These are phyloP conservation scores for Melolontha melolontha DNA, from an alignment of 2,888 invertebrate species.

Conservation along the genomic window DNA sequence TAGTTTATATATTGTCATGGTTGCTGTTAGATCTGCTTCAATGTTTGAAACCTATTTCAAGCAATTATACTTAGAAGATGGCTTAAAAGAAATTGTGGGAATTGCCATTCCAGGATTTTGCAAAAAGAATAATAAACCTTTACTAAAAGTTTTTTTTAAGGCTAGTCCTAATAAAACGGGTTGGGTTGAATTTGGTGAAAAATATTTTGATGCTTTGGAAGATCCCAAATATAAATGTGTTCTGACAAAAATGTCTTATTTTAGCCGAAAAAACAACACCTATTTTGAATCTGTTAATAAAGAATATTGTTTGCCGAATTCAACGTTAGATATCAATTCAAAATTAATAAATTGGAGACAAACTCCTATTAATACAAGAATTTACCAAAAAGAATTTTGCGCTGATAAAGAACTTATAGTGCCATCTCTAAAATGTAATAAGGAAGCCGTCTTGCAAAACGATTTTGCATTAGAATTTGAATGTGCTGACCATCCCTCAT, in stretches of 20 bases:
- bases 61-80: background rate
- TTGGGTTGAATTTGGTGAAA: constrained; percentile 6
- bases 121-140: background rate
- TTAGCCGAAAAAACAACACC: background rate
- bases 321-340: background rate
- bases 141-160: background rate
- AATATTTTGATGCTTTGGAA: constrained; percentile 6
- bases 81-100: background rate
- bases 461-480: constrained; percentile 1
- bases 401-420: constrained; percentile 14
- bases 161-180: background rate
- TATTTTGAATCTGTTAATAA: constrained; percentile 10
- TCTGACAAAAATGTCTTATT: background rate
- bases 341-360: constrained; percentile 16
- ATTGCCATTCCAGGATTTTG: constrained; percentile 14
- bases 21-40: constrained; percentile 7
- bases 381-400: constrained; percentile 34
- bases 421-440: constrained; percentile 21
- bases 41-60: constrained; percentile 7
- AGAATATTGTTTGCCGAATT: background rate
- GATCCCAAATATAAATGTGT: background rate
- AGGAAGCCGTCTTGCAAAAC: constrained; percentile 2
- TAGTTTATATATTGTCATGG: background rate
- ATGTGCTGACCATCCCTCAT: constrained; percentile 1
- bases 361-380: constrained; percentile 20